A percentile compares a stretch with the other conserved stretches of the same genome.
These are phyloP conservation scores for Syngnathus typhle DNA, from an alignment of 2,113 vertebrate genomes.

Conservation along the genomic window DNA sequence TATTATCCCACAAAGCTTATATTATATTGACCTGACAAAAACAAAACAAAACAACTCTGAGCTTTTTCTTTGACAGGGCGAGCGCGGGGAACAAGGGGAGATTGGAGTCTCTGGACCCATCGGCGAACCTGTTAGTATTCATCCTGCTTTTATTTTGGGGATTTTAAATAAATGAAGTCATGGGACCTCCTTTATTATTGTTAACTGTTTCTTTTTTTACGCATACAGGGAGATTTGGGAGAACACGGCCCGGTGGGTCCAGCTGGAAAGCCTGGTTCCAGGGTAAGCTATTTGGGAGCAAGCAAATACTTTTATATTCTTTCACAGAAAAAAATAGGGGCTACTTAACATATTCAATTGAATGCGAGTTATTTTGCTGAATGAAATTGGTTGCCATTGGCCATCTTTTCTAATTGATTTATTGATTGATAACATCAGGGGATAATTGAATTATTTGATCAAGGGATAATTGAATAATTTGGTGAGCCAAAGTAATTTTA, in stretches of 20 bases:
- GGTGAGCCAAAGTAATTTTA: neutral
- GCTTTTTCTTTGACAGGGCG: slow-evolving; percentile 71
- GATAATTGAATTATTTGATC: neutral
- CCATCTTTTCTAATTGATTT: neutral
- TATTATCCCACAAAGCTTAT: neutral
- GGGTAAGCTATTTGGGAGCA: slow-evolving; percentile 71
- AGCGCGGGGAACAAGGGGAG: slow-evolving; percentile 83
- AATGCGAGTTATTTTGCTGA: neutral
- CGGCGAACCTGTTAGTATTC: slow-evolving; percentile 80
- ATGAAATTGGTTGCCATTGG: neutral
- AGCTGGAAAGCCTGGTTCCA: slow-evolving; percentile 79
- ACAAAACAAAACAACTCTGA: neutral
- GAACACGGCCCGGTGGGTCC: slow-evolving; percentile 78
- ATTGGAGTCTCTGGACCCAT: slow-evolving; percentile 80
- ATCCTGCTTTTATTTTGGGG: neutral
- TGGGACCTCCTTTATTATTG: neutral
- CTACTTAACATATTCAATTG: neutral
- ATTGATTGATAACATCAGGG: neutral
- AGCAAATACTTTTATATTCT: neutral
- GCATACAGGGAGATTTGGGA: slow-evolving; percentile 79
- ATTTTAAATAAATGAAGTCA: neutral
- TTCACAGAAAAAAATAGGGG: neutral
- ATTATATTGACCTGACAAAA: neutral
- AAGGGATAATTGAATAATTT: neutral
- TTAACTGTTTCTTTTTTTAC: slow-evolving; percentile 4